Percentiles rank a stretch among this genome's conserved stretches.
These are phyloP conservation scores for Yponomeuta evonymella DNA, from an alignment of 2,888 invertebrate genomes.

Conservation along the genomic window DNA sequence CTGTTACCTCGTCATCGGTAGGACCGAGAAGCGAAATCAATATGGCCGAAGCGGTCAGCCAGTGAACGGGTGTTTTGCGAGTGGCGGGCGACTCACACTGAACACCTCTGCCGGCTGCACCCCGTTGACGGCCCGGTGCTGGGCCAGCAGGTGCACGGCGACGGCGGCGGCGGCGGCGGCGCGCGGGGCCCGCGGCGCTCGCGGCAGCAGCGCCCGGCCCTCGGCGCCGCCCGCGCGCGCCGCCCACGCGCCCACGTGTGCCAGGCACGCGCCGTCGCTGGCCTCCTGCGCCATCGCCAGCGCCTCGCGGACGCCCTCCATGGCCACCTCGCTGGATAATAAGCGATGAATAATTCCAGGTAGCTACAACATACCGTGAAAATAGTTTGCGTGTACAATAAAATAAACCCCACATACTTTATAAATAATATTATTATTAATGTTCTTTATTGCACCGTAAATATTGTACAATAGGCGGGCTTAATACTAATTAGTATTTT, in stretches of 20 bases:
- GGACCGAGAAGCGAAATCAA: no score
- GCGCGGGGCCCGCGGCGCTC: conserved; percentile 84
- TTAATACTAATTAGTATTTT: no score
- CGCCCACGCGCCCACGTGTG: conserved; percentile 90
- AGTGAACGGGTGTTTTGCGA: no score
- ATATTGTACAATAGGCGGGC: no score
- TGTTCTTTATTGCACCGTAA: no score
- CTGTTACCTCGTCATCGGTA: no score
- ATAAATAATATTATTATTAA: no score
- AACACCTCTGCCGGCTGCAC: conserved; percentile 81
- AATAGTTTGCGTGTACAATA: no score
- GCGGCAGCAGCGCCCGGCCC: conserved; percentile 31
- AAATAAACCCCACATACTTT: no score
- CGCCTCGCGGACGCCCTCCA: conserved; percentile 89
- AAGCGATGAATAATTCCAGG: background rate
- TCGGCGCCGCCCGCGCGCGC: conserved; percentile 41
- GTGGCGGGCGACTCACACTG: conserved; percentile 58
- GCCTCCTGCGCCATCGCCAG: conserved; percentile 91
- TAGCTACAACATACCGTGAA: no score
- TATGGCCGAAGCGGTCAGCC: no score
- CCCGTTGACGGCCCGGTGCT: conserved; percentile 83
- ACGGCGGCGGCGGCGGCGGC: conserved; percentile 85
- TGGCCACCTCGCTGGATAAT: conserved; percentile 81
- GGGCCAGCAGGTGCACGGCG: conserved; percentile 87
- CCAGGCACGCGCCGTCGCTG: conserved; percentile 89